Evolutionary conservation across 2,888 invertebrate species (phyloP).

Genomic region (Tyria jacobaeae): DNA sequence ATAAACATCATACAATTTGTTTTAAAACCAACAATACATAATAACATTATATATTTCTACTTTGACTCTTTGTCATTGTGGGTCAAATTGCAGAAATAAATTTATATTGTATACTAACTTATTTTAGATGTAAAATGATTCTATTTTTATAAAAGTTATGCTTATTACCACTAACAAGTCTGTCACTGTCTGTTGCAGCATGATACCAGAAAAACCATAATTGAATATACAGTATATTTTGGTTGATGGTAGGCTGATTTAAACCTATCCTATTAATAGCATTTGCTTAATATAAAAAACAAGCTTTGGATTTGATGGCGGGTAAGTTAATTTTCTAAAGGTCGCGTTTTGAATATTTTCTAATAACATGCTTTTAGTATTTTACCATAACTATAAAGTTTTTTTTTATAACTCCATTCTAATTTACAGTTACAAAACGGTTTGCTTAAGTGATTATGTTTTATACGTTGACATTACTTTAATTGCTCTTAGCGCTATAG

Average conservation of each 20-base stretch:
- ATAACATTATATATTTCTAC: too few species aligned
- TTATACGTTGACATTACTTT: neutral
- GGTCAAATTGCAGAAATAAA: neutral
- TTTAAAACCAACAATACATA: too few species aligned
- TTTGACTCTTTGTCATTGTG: too few species aligned
- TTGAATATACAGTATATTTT: neutral
- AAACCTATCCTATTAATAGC: neutral
- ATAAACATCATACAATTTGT: too few species aligned
- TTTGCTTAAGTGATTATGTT: conserved; percentile 23
- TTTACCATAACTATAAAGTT: conserved; percentile 19
- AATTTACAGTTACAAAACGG: conserved; percentile 18
- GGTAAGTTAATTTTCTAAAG: conserved; percentile 27
- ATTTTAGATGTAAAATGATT: too few species aligned
- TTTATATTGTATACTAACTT: neutral
- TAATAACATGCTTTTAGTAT: too few species aligned
- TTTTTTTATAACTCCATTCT: conserved; percentile 30
- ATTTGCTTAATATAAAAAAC: neutral
- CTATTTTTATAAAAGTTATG: too few species aligned
- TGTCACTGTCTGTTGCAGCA: too few species aligned
- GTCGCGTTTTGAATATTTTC: too few species aligned
- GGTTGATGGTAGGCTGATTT: neutral
- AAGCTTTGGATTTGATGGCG: conserved; percentile 8
- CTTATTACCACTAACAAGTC: too few species aligned
- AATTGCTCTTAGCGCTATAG: neutral
- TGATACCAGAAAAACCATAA: neutral